Percentiles rank a stretch among this genome's conserved stretches.
Conservation (phyloP, 2,113 vertebrate genomes). For the Embiotoca jacksoni region DNA sequence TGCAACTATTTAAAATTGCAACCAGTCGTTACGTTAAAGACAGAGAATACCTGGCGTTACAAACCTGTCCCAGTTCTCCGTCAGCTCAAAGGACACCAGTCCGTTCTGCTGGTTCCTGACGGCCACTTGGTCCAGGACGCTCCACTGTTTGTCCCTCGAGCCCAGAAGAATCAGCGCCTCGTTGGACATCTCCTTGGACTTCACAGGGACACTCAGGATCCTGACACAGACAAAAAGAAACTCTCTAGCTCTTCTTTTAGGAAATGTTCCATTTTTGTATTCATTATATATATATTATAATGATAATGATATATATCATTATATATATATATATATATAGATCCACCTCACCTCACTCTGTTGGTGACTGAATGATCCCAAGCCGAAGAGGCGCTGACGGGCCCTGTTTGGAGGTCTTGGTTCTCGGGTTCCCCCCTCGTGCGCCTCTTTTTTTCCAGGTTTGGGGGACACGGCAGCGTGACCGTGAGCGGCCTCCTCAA, state of each 20-base stretch:
- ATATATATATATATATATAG: too few species aligned
- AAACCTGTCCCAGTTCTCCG: conserved; percentile 87
- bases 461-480: conserved; percentile 87
- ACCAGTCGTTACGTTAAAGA: background rate
- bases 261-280: too few species aligned
- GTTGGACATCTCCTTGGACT: conserved; percentile 71
- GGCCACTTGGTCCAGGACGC: conserved; percentile 80
- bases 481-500: conserved; percentile 84
- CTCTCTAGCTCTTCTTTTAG: too few species aligned
- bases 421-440: conserved; percentile 54
- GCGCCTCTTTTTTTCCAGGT: conserved; percentile 81
- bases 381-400: background rate
- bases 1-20: background rate
- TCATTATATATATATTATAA: too few species aligned
- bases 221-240: conserved; percentile 63
- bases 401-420: conserved; percentile 14
- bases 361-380: conserved; percentile 34
- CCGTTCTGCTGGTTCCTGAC: conserved; percentile 84
- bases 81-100: conserved; percentile 89
- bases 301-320: too few species aligned
- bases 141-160: conserved; percentile 85
- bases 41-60: background rate
- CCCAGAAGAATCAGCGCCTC: conserved; percentile 86
- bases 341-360: conserved; percentile 45
- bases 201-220: conserved; percentile 74